phyloP scores from a whole-genome alignment of 2,113 vertebrate species.

The Solenodon paradoxus region DNA sequence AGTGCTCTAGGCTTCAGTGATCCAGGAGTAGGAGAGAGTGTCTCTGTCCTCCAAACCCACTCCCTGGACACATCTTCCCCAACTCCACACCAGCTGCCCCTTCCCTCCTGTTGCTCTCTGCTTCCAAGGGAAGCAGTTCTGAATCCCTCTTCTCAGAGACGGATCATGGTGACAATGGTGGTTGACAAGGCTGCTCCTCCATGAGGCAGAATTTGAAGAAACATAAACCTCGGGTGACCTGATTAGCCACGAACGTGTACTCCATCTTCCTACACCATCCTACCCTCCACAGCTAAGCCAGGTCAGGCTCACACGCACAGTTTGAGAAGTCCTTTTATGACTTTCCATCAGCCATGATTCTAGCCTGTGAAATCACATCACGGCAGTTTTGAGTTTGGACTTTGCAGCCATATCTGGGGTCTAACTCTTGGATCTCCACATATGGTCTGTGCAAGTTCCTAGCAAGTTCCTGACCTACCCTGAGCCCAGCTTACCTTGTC shows the following conservation, averaged over 20 bases:
- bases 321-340: neutral
- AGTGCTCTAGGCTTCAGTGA: neutral
- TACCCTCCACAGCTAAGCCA: neutral
- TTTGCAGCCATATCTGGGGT: neutral
- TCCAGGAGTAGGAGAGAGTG: neutral
- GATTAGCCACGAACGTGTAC: accelerated
- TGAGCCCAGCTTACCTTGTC: neutral
- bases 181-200: neutral
- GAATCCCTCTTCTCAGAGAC: neutral
- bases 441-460: neutral
- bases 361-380: neutral
- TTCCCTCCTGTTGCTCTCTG: neutral
- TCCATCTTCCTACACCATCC: neutral
- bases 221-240: neutral
- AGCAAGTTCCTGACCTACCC: neutral
- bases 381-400: neutral
- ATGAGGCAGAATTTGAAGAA: neutral
- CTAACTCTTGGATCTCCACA: neutral
- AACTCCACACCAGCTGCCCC: neutral
- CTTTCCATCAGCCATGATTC: neutral
- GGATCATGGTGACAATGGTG: neutral
- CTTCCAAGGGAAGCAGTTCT: neutral
- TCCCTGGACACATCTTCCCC: neutral
- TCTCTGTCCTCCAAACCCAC: neutral
- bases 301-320: neutral